These are phyloP conservation scores for Hybognathus amarus DNA, from an alignment of 2,797 vertebrate species.

Conservation along the genomic window DNA sequence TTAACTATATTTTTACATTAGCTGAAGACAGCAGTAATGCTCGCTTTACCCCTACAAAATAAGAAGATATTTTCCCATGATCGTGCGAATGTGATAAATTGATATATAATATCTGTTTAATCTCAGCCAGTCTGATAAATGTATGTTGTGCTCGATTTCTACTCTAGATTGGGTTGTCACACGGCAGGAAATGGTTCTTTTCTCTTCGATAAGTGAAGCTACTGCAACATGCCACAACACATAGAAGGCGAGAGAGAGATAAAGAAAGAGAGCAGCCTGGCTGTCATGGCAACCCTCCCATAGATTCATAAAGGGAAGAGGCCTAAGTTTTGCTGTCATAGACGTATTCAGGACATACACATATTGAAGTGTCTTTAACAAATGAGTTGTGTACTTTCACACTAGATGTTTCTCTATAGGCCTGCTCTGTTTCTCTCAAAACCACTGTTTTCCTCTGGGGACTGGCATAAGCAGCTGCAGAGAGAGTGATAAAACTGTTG, in stretches of 20 bases:
- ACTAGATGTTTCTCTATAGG: constrained; percentile 26
- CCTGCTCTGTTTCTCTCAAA: constrained; percentile 16
- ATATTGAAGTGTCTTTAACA: constrained; percentile 41
- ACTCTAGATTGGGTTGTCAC: constrained; percentile 22
- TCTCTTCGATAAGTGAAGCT: constrained; percentile 43
- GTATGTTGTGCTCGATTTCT: not conserved
- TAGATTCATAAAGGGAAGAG: constrained; percentile 50
- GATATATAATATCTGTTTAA: not conserved
- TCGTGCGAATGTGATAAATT: not conserved
- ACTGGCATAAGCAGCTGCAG: constrained; percentile 54
- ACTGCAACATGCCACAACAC: constrained; percentile 68
- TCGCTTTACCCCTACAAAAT: not conserved
- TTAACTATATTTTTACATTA: not conserved
- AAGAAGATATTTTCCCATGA: not conserved
- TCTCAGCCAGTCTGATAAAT: not conserved
- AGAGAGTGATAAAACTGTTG: constrained; percentile 48
- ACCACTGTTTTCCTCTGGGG: constrained; percentile 46
- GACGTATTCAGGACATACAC: constrained; percentile 51
- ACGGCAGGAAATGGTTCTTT: constrained; percentile 40
- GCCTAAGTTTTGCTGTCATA: constrained; percentile 50
- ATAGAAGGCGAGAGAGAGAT: constrained; percentile 52
- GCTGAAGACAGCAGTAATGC: not conserved
- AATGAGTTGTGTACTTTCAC: constrained; percentile 39
- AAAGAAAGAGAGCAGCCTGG: constrained; percentile 54
- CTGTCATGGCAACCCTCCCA: constrained; percentile 79